Evolutionary conservation across 2,888 invertebrate species (phyloP).

Genomic region (Rotaria sp.): DNA sequence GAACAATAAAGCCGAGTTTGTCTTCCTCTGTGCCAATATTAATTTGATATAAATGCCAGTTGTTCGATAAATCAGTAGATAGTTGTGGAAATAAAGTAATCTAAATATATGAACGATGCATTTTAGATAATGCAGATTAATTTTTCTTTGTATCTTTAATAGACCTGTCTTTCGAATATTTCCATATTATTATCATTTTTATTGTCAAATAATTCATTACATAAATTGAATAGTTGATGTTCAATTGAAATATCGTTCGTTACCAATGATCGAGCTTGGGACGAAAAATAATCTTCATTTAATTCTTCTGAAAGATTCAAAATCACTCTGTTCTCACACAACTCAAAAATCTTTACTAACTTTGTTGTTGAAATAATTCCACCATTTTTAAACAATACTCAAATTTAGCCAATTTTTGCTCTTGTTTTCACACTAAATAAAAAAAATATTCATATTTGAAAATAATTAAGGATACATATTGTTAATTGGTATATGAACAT

Average conservation of each 20-base stretch:
- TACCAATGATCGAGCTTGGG: too few relatives aligned
- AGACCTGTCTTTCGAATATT: neutral
- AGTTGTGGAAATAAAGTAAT: neutral
- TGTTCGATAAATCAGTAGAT: neutral
- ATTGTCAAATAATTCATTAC: too few relatives aligned
- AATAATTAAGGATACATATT: too few relatives aligned
- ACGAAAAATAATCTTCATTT: too few relatives aligned
- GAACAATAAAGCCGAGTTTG: neutral
- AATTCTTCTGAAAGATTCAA: too few relatives aligned
- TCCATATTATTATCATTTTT: too few relatives aligned
- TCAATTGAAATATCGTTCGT: too few relatives aligned
- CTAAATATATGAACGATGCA: neutral
- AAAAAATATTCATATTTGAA: too few relatives aligned
- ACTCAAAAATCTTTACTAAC: too few relatives aligned
- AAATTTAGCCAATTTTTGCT: neutral
- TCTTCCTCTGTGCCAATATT: neutral
- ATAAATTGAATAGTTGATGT: too few relatives aligned
- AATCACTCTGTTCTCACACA: too few relatives aligned
- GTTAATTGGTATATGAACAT: too few relatives aligned
- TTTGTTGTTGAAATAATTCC: neutral
- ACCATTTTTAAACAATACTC: conserved; percentile 28
- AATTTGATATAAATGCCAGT: neutral
- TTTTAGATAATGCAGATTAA: neutral
- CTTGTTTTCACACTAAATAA: neutral
- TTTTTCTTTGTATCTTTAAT: neutral